Evolutionary conservation across 2,113 vertebrate species (phyloP).

Genomic region (human (Homo sapiens)): DNA sequence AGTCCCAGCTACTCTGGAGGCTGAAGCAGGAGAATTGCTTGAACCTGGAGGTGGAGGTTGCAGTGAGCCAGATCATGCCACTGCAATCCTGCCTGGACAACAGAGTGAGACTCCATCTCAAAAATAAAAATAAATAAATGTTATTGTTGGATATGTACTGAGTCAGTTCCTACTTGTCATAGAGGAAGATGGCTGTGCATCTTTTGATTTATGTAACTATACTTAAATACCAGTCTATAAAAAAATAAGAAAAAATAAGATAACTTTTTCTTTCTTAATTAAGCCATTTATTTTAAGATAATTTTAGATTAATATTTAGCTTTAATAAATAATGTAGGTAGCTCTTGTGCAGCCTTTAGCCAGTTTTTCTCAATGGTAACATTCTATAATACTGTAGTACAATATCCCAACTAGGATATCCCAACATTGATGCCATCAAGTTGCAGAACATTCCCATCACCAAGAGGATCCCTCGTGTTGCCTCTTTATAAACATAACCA

Average conservation of each 20-base stretch:
- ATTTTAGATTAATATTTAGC: not conserved
- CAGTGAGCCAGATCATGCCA: too few species aligned
- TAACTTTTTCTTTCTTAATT: not conserved
- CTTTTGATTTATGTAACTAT: not conserved
- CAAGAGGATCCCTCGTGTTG: not conserved
- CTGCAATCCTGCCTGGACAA: too few species aligned
- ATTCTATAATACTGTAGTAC: not conserved
- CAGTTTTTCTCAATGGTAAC: not conserved
- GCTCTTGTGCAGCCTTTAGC: not conserved
- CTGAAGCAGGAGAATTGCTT: too few species aligned
- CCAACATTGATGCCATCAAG: not conserved
- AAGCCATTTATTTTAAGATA: not conserved
- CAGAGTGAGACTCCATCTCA: too few species aligned
- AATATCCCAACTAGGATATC: not conserved
- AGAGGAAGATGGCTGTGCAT: not conserved
- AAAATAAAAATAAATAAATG: too few species aligned
- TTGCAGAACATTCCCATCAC: not conserved
- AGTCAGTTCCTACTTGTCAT: not conserved
- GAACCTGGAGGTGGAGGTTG: too few species aligned
- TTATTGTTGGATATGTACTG: not conserved
- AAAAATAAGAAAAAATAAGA: not conserved
- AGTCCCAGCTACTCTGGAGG: too few species aligned
- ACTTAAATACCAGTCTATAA: not conserved
- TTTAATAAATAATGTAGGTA: not conserved
- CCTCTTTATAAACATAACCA: not conserved